Percentiles rank a stretch among this genome's conserved stretches.
These are phyloP conservation scores for Virgularia gustaviana DNA, from an alignment of 92 coral and sea anemone genomes.

Conservation along the genomic window DNA sequence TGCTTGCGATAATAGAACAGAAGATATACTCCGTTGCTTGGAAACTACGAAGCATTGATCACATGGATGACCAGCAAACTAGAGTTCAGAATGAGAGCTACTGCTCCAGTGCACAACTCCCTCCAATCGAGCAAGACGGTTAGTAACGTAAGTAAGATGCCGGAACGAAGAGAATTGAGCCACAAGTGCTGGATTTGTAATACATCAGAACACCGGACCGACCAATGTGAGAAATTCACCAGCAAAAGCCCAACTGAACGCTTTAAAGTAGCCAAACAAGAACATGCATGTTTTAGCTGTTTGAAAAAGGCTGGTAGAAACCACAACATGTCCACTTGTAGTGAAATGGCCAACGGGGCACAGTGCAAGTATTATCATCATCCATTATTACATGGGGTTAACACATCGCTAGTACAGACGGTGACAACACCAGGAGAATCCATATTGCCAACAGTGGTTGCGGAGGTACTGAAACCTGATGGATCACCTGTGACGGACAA, in stretches of 20 bases:
- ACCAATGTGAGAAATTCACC: constrained; percentile 4
- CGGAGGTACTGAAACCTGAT: constrained; percentile 42
- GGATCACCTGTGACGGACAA: constrained; percentile 45
- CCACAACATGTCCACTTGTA: constrained; percentile 41
- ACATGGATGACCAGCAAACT: constrained; percentile 55
- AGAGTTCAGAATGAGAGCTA: constrained; percentile 51
- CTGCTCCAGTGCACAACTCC: constrained; percentile 44
- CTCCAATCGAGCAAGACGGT: background rate
- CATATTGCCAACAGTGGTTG: constrained; percentile 46
- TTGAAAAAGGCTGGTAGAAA: constrained; percentile 50
- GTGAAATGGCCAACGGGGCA: constrained; percentile 43
- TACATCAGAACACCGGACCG: background rate
- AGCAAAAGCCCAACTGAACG: constrained; percentile 15
- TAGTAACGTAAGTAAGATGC: background rate
- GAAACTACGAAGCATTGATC: constrained; percentile 39
- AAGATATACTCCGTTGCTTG: constrained; percentile 27
- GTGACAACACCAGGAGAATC: constrained; percentile 37
- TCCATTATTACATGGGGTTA: constrained; percentile 38
- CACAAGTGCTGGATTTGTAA: background rate
- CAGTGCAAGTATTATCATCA: constrained; percentile 50
- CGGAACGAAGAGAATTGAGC: background rate
- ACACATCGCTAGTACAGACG: constrained; percentile 37
- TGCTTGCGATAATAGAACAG: constrained; percentile 47
- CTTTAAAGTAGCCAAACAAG: background rate
- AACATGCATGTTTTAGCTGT: constrained; percentile 50